Conservation (phyloP, 2,113 vertebrate genomes). For the Cardinalis cardinalis region DNA sequence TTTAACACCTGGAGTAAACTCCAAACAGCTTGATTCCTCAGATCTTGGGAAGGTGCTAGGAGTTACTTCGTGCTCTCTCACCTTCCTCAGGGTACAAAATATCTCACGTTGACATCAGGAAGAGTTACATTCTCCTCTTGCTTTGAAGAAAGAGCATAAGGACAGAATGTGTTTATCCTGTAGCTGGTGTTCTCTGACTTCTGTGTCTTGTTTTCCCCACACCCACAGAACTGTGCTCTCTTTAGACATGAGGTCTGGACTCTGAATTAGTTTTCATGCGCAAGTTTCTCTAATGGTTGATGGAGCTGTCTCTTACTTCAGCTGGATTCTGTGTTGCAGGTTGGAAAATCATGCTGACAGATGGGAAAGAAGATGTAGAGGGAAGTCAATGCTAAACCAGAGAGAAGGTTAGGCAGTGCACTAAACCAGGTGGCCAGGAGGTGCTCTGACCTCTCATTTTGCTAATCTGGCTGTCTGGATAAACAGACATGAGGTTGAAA, state of each 20-base stretch:
- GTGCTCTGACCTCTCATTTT: not conserved
- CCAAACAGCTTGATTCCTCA: not conserved
- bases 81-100: not conserved
- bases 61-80: not conserved
- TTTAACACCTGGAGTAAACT: not conserved
- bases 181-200: not conserved
- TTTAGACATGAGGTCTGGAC: not conserved
- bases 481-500: not conserved
- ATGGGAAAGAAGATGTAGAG: not conserved
- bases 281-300: not conserved
- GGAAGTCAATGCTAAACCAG: not conserved
- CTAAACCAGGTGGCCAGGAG: not conserved
- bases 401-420: not conserved
- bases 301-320: slow-evolving; percentile 10
- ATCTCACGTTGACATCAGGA: not conserved
- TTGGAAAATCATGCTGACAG: not conserved
- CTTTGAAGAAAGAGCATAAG: not conserved
- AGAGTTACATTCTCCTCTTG: not conserved
- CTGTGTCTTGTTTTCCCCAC: not conserved
- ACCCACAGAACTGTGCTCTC: not conserved
- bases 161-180: not conserved
- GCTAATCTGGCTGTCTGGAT: not conserved
- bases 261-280: not conserved
- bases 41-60: not conserved
- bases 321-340: not conserved